A percentile compares a stretch with the other conserved stretches of the same genome.
phyloP scores from a whole-genome alignment of 2,113 vertebrate species.

The Danionella cerebrum region DNA sequence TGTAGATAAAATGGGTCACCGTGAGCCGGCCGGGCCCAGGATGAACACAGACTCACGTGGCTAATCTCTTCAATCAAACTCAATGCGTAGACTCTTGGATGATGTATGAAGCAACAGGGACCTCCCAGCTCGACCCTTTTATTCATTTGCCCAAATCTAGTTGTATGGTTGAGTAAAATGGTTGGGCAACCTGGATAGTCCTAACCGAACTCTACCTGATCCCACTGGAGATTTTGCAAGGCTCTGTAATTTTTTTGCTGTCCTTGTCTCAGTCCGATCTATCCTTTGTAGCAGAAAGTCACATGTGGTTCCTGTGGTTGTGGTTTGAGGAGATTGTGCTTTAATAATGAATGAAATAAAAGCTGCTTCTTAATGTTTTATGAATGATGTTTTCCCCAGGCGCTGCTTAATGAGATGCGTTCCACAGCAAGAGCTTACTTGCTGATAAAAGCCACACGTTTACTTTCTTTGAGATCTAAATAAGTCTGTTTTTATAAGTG shows the following conservation, averaged over 20 bases:
- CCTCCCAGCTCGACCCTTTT: not conserved
- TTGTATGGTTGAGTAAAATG: not conserved
- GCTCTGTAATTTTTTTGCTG: not conserved
- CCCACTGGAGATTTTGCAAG: not conserved
- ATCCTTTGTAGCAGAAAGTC: constrained; percentile 7
- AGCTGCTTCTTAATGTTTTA: constrained; percentile 54
- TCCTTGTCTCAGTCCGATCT: not conserved
- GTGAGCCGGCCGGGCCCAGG: not conserved
- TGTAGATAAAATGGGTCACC: constrained; percentile 35
- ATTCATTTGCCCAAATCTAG: not conserved
- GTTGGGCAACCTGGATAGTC: not conserved
- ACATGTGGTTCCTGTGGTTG: constrained; percentile 31
- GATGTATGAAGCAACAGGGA: not conserved
- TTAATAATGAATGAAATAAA: constrained; percentile 57
- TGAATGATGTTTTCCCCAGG: constrained; percentile 36
- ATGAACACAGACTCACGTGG: constrained; percentile 5
- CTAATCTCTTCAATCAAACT: constrained; percentile 22
- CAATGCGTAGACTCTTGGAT: not conserved
- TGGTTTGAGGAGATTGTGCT: constrained; percentile 35
- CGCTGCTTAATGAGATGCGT: not conserved
- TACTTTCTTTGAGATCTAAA: not conserved
- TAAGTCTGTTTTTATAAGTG: not conserved
- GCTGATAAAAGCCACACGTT: not conserved
- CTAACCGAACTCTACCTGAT: not conserved
- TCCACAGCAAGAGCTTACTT: not conserved